phyloP scores from a whole-genome alignment of 2,797 vertebrate species.

The Tokudaia tokunoshimensis region DNA sequence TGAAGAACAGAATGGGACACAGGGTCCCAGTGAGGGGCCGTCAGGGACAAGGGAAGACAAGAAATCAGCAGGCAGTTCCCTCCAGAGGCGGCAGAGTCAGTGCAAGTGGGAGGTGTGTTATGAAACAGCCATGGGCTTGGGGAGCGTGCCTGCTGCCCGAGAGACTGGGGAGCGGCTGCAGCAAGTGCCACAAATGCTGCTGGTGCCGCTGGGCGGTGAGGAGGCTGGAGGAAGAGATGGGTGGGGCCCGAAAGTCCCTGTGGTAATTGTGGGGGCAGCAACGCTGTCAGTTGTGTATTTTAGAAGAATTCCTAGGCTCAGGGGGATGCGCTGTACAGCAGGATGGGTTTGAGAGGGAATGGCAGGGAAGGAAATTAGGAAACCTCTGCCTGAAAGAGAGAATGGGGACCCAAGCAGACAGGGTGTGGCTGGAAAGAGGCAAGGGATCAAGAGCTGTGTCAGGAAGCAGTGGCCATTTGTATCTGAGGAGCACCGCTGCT shows the following conservation, averaged over 20 bases:
- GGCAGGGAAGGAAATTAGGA: not conserved
- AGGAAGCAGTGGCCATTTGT: not conserved
- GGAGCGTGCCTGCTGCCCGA: fast-evolving
- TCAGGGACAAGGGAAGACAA: not conserved
- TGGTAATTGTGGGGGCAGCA: not conserved
- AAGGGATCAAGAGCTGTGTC: not conserved
- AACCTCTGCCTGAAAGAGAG: not conserved
- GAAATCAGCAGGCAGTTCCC: not conserved
- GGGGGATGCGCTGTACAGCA: not conserved
- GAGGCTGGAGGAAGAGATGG: not conserved
- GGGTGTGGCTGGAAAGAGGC: not conserved
- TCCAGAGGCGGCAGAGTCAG: not conserved
- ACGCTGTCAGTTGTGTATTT: not conserved
- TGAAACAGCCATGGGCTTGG: not conserved
- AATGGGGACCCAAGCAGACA: not conserved
- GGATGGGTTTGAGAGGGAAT: not conserved
- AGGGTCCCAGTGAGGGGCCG: not conserved
- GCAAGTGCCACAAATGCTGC: not conserved
- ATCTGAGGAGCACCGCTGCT: not conserved
- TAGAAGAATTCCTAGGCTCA: not conserved
- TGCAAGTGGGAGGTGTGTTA: not conserved
- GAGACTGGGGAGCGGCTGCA: not conserved
- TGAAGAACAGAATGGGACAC: not conserved
- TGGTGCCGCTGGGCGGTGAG: not conserved
- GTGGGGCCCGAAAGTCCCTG: not conserved